Conservation (phyloP, 2,113 vertebrate genomes). For the Chloebia gouldiae region DNA sequence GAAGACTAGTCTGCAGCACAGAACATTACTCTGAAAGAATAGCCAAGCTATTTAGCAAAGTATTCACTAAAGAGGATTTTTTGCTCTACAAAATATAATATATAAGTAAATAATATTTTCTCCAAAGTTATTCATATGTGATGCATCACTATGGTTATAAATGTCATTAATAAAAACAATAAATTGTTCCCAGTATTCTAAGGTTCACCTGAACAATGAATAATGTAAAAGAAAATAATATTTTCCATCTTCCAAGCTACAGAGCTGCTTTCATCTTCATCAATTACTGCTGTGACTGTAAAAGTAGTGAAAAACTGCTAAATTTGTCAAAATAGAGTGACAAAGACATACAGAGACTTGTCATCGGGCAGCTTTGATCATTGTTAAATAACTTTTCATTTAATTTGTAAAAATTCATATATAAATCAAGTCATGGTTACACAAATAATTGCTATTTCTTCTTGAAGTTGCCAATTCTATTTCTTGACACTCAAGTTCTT, state of each 20-base stretch:
- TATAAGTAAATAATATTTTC: background rate
- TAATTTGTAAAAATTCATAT: background rate
- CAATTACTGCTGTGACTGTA: background rate
- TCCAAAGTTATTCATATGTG: background rate
- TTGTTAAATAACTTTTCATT: background rate
- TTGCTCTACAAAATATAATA: background rate
- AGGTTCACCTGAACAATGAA: background rate
- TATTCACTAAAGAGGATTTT: background rate
- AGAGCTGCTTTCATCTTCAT: background rate
- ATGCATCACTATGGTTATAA: background rate
- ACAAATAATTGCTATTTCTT: background rate
- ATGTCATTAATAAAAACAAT: background rate
- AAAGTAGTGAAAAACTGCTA: background rate
- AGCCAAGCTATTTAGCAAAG: background rate
- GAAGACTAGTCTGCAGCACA: background rate
- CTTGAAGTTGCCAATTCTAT: background rate
- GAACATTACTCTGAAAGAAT: background rate
- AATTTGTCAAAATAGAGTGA: background rate
- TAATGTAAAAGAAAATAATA: background rate
- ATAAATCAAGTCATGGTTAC: background rate
- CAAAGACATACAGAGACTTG: background rate
- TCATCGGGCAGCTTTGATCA: too few species aligned
- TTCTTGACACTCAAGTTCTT: background rate
- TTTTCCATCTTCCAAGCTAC: background rate
- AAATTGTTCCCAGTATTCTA: background rate